These are phyloP conservation scores for Cyphomyrus plagiostoma DNA, from an alignment of 2,113 vertebrate genomes.

Conservation along the genomic window DNA sequence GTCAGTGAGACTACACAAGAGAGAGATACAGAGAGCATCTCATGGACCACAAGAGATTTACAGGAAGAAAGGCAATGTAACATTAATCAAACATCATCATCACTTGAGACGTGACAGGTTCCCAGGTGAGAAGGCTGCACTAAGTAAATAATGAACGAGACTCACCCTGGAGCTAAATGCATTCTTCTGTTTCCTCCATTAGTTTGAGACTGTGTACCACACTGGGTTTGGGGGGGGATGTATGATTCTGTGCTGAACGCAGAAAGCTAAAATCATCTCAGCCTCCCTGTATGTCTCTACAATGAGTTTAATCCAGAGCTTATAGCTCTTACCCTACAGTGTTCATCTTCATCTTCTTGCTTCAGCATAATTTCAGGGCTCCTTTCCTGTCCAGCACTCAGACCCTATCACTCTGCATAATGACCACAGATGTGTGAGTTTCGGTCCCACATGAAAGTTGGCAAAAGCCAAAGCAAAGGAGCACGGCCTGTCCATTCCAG, in stretches of 20 bases:
- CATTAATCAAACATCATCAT: neutral
- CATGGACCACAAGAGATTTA: slow-evolving; percentile 2
- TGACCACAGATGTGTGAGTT: neutral
- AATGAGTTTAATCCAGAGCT: neutral
- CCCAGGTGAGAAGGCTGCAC: slow-evolving; percentile 2
- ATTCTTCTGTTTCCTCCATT: neutral
- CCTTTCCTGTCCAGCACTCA: neutral
- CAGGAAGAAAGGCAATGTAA: slow-evolving; percentile 8
- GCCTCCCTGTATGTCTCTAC: neutral
- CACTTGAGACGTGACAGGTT: slow-evolving; percentile 4
- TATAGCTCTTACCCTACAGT: neutral
- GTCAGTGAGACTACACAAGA: neutral
- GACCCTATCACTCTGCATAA: neutral
- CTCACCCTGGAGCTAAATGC: neutral
- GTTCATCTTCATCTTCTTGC: neutral
- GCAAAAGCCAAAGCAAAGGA: neutral
- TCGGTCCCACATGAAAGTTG: neutral
- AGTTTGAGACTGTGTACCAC: neutral
- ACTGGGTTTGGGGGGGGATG: neutral
- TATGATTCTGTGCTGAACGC: neutral
- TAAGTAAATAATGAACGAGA: neutral
- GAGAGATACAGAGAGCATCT: neutral
- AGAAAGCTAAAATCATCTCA: neutral
- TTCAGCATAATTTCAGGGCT: neutral
- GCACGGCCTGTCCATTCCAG: neutral